phyloP scores from a whole-genome alignment of 1,140 invertebrate species.

The Myzus persicae region DNA sequence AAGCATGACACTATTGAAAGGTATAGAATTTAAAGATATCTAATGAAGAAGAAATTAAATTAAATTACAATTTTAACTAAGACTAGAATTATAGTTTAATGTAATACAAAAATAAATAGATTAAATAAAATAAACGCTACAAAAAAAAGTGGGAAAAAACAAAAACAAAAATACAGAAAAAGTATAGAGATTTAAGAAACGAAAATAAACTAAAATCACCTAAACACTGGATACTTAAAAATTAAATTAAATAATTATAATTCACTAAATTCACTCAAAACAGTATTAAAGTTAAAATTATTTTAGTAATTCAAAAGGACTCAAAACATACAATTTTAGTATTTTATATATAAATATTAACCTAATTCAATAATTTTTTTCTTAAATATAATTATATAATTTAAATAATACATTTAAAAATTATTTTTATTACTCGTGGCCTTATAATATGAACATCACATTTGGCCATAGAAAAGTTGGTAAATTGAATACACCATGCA shows the following conservation, averaged over 20 bases:
- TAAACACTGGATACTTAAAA: not conserved
- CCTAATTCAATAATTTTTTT: not conserved
- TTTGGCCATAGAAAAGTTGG: not conserved
- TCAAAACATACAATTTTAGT: not conserved
- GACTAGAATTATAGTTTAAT: constrained; percentile 50
- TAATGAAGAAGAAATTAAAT: constrained; percentile 38
- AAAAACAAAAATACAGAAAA: constrained; percentile 6
- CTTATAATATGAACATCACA: not conserved
- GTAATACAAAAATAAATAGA: not conserved
- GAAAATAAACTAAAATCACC: not conserved
- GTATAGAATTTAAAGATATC: not conserved
- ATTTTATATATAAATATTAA: not conserved
- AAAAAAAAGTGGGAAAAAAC: not conserved
- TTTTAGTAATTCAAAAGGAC: not conserved
- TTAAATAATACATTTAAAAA: not conserved
- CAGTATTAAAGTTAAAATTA: not conserved
- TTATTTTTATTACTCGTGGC: not conserved
- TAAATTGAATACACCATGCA: not conserved
- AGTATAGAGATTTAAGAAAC: constrained; percentile 4
- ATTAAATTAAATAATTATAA: constrained; percentile 32
- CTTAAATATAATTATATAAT: not conserved
- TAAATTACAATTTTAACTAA: constrained; percentile 45
- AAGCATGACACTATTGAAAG: not conserved
- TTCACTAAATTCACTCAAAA: constrained; percentile 48
- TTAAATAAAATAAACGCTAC: constrained; percentile 28